Evolutionary conservation across 1,140 invertebrate genomes (phyloP).

Genomic region (Philotrypesis tridentata): DNA sequence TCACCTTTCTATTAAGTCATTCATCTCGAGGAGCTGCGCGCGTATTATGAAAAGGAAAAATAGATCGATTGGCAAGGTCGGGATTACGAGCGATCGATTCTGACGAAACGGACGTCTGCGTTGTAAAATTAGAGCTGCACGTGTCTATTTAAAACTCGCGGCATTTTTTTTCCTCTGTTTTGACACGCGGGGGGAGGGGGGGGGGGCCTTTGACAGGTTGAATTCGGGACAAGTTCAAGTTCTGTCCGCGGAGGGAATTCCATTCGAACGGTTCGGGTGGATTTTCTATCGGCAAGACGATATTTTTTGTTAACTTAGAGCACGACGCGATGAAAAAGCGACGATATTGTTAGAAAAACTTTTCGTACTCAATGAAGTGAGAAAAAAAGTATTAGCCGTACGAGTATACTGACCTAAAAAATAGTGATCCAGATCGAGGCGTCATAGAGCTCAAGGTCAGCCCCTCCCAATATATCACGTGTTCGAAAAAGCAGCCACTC

Average conservation of each 20-base stretch:
- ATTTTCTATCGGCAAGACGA: too few species aligned
- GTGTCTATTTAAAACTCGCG: background rate
- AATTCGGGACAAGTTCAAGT: too few species aligned
- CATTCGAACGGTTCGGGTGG: too few species aligned
- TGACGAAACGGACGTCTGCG: background rate
- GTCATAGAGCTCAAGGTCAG: background rate
- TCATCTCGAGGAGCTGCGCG: background rate
- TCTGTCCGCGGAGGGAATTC: too few species aligned
- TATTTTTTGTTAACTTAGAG: too few species aligned
- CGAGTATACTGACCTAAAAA: background rate
- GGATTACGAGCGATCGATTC: background rate
- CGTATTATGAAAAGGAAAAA: constrained; percentile 9
- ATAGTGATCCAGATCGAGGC: background rate
- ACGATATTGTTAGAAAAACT: too few species aligned
- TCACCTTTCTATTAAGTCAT: background rate
- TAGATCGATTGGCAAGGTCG: background rate
- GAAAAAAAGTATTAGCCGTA: too few species aligned
- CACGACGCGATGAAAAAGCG: too few species aligned
- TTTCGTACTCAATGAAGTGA: too few species aligned
- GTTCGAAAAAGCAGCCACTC: background rate
- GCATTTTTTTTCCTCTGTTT: background rate
- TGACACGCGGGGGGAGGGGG: too few species aligned
- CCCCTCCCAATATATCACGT: background rate
- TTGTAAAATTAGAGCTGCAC: background rate
- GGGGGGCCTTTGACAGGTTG: too few species aligned